Conservation (phyloP, 1,140 invertebrate genomes). For the Tetramorium simillimum region DNA sequence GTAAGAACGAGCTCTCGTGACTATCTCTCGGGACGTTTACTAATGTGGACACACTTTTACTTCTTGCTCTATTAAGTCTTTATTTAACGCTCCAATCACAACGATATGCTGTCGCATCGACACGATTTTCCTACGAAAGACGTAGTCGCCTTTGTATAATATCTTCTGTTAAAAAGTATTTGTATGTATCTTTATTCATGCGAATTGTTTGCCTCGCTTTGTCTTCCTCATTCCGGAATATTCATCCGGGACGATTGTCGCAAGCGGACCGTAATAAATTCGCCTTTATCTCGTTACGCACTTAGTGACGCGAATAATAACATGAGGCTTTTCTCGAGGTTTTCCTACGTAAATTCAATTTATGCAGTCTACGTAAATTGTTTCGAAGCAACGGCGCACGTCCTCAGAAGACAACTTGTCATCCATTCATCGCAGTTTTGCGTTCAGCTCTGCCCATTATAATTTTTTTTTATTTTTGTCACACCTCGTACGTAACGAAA, state of each 20-base stretch:
- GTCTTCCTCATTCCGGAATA: neutral
- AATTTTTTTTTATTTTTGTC: conserved; percentile 37
- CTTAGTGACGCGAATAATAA: conserved; percentile 7
- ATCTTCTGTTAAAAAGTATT: neutral
- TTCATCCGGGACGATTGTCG: neutral
- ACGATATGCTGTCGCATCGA: neutral
- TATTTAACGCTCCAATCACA: neutral
- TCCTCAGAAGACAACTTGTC: neutral
- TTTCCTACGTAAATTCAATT: conserved; percentile 26
- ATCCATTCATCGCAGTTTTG: neutral
- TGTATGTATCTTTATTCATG: neutral
- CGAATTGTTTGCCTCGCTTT: neutral
- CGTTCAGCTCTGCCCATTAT: neutral
- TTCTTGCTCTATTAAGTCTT: conserved; percentile 66
- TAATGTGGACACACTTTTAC: conserved; percentile 56
- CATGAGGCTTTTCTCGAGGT: neutral
- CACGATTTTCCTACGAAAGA: neutral
- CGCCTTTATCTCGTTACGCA: neutral
- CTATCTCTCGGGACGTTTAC: conserved; percentile 17
- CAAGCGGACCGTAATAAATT: neutral
- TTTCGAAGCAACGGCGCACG: neutral
- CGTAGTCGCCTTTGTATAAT: neutral
- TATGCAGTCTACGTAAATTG: conserved; percentile 28
- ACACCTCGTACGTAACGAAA: neutral
- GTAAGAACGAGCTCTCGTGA: neutral